Evolutionary conservation across 64 coral and sea anemone genomes (phyloP), one percentile per base, ranked within the genome.

Genomic region (Pocillopora verrucosa): DNA sequence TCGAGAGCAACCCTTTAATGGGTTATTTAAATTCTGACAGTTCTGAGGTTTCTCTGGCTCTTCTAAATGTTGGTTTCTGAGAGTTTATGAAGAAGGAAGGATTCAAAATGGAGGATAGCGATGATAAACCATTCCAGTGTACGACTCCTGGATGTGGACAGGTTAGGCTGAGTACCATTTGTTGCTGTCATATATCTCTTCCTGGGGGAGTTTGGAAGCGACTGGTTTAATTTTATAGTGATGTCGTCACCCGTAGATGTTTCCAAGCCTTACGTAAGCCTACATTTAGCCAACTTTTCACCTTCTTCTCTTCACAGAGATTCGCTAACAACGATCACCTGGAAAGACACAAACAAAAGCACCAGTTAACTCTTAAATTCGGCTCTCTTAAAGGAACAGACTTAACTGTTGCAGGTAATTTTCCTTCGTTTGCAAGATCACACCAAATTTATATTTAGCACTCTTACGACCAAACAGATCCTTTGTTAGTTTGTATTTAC

Each of bases 261-360:
- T 82, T 84, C 58, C 41, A 58, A 88, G 68, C 92, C 94, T 96
- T 85, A 96, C 94, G 94, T 96, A 96, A 96, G 94, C 88, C 79
- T 96, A 77, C 76, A 89, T 96, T 91, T 92, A 98, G 89, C 86
- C 79, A 88, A 77, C 72, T 92, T 76, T 91, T 94, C 64, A 87
- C 73, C 81, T 80, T 94, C 87, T 51, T 80, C 56, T 70, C 88
- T 90, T 56, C 59, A 37, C 72, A 98, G 96, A 92, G 90, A 88
- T 98, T 98, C 83, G 92, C 96, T 70, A 98, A 94, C 87, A 94
- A 98, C 89, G 96, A 98, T 75, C 96, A 94, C 82, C 91, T 98
- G 56, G 90, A 91, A 41, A 89, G 89, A 57, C 96, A 98, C 89
- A 94, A 94, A 89, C 96, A 98, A 86, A 98, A 94, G 75, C 96